A percentile compares a stretch with the other conserved stretches of the same genome.
Evolutionary conservation across 2,113 vertebrate species (phyloP).

Genomic region (Oryzias celebensis): DNA sequence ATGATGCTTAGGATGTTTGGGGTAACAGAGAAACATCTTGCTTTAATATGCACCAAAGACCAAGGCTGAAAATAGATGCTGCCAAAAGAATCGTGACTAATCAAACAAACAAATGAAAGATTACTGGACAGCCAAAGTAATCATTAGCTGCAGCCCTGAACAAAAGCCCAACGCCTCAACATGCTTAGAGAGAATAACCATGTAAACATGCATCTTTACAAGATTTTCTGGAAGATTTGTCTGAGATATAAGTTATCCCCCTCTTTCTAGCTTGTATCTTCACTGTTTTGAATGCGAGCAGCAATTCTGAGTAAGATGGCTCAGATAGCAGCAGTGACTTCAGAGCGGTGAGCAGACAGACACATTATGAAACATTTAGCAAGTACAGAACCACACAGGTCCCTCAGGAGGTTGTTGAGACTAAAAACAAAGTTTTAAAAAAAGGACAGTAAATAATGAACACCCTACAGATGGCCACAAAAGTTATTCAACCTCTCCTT

Average conservation of each 20-base stretch:
- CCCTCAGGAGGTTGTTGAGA: constrained; percentile 18
- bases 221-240: neutral
- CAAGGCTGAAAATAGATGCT: no score
- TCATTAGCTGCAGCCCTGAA: no score
- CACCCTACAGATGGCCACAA: constrained; percentile 8
- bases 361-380: constrained; percentile 7
- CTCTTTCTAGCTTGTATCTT: neutral
- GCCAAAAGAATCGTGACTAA: no score
- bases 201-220: constrained; percentile 3
- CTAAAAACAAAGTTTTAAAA: constrained; percentile 17
- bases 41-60: no score
- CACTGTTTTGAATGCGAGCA: neutral
- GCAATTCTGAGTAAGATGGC: neutral
- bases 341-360: constrained; percentile 8
- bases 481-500: neutral
- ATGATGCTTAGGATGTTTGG: no score
- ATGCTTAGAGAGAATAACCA: neutral
- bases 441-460: constrained; percentile 1
- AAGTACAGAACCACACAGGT: constrained; percentile 6
- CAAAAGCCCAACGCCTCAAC: no score
- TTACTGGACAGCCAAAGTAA: no score
- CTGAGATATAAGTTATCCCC: neutral
- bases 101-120: no score
- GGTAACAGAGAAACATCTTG: no score
- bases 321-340: constrained; percentile 5